phyloP scores from a whole-genome alignment of 2,888 invertebrate genomes.

The Eilema sororculum region DNA sequence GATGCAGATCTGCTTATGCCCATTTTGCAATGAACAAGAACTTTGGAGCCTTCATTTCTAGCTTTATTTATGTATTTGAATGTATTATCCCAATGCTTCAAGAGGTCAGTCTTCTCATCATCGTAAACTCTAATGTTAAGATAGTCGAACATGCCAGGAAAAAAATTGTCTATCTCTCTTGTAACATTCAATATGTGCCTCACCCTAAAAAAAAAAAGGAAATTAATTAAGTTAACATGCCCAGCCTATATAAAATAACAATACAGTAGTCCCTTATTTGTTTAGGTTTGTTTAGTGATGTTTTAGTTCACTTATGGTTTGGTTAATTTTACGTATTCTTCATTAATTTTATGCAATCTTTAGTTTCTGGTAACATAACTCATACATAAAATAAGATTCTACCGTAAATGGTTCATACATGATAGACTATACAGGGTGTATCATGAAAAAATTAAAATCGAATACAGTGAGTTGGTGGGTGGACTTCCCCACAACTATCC shows the following conservation, averaged over 20 bases:
- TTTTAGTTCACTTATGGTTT: background rate
- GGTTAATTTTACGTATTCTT: background rate
- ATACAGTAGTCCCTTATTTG: background rate
- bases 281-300: background rate
- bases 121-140: conserved; percentile 98
- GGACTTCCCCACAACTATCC: too few relatives aligned
- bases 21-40: conserved; percentile 99
- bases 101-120: conserved; percentile 97
- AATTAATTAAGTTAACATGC: background rate
- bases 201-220: conserved; percentile 89
- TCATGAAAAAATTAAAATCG: background rate
- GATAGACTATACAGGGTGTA: background rate
- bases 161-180: conserved; percentile 99
- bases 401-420: background rate
- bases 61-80: conserved; percentile 98
- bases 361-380: background rate
- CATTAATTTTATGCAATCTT: background rate
- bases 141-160: conserved; percentile 98
- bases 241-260: background rate
- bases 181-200: conserved; percentile 99
- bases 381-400: conserved; percentile 8
- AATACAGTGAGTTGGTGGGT: too few relatives aligned
- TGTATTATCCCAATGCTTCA: conserved; percentile 99
- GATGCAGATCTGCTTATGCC: conserved; percentile 99
- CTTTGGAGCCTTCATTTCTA: conserved; percentile 95